Base-by-base conservation (phyloP, 2,888 invertebrate species). In the Tenthredo livida region DNA sequence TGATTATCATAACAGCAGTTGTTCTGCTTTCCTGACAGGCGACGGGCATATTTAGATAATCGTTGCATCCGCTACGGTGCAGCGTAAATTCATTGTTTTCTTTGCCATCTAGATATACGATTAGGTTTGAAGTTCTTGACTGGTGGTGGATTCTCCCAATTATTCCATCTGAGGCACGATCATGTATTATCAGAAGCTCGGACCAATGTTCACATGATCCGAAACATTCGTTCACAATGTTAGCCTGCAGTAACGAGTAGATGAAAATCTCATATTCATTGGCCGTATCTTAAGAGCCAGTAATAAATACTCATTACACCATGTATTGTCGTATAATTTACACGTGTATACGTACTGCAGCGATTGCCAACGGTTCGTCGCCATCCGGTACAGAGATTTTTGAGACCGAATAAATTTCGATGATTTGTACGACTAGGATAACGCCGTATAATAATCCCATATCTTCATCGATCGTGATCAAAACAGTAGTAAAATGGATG, bases 141-240 rank as follows among this genome's bases (percentile, higher is more conserved):
- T 43, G 7, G 21, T 12, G 6, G 73, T 73, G 10, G n/a, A 73
- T 43, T 43, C 10, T 9, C 15, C 9, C 21, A 43, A 73, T 21
- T 5, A 73, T 40, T n/a, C 0, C 43, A 47, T 4, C 2, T 15
- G 9, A 43, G 2, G 6, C 43, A 9, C 5, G 21, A 43, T 43
- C 21, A 33, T 33, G 67, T 15, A 67, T 67, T 33, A 73, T 43
- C 3, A 73, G 40, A 12, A 40, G 73, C 47, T 47, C 73, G 17
- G 43, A 73, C 43, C 43, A 43, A 73, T 17, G 2, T 43, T 73
- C 73, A 40, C 25, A n/a, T 43, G 73, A 73, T 9, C 73, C 73
- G 4, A 73, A 43, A 73, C 73, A 73, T 25, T 15, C 6, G 43
- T 43, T 43, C 0, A 43, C 47, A 25, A 73, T 73, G 10, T 73